Base-by-base conservation (phyloP, 2,797 vertebrate genomes). In the Pteropus rufus region DNA sequence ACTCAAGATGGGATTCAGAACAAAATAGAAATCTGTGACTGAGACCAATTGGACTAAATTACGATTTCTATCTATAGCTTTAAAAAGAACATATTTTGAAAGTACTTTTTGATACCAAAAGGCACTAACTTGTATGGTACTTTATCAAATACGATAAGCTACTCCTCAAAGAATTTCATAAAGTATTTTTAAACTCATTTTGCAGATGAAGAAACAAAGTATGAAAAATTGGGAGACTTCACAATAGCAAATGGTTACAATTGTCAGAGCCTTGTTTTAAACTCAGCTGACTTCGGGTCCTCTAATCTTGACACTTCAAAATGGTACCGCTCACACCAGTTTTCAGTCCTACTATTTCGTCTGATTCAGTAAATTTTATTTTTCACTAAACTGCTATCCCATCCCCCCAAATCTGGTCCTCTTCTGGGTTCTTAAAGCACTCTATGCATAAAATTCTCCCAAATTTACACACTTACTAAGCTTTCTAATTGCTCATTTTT, bases 121-220 rank as follows among this genome's bases (percentile, higher is more conserved):
- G 54, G 67, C 34, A 39, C 14, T 58, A 80, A 6, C n/a, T 26
- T 70, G 36, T 26, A 36, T 0, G 49, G 11, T 72, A 72, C 46
- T 64, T 54, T 91, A 54, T 24, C 46, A 86, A 21, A 58, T 4
- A 70, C 29, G 52, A 29, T 44, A 80, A 89, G 29, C 62, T 46
- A 85, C 92, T 69, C 75, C 34, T 83, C 34, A 60, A 67, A 70
- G 88, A 58, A 77, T 54, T 64, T 52, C 64, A 76, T 41, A 24
- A 87, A 92, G 41, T 56, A 77, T 67, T 85, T 77, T 86, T 49
- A 75, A 95, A 86, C 21, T 39, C 36, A 73, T 90, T 84, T 60
- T 67, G 82, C 2, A 85, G 52, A 70, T 54, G 81, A 91, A 92
- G 52, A 82, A 95, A 88, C 34, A 26, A 24, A 23, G 7, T 62